Evolutionary conservation across 2,113 vertebrate species (phyloP), one percentile per base, ranked within the genome.

Genomic region (Eidolon helvum): DNA sequence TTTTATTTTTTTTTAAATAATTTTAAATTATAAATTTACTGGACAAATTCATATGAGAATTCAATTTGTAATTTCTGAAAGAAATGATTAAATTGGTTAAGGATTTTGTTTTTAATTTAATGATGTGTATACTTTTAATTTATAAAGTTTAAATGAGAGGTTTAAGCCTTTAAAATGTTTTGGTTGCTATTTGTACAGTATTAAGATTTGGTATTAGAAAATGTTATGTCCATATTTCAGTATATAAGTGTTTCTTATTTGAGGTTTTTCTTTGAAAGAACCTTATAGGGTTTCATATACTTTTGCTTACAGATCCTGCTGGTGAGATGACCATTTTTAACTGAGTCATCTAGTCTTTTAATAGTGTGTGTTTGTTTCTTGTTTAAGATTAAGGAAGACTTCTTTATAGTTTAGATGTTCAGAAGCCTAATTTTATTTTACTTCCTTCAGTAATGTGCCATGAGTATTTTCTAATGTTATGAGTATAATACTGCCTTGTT

Each of bases 191-290:
- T 96, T 97, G 91, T 97, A 97, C 71, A 92, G 45, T 92, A 83
- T 94, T 97, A 86, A 68, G 55, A 69, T 96, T 86, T 97, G 90
- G 50, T 93, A 69, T 95, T 94, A 83, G 68, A 92, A 96, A 87
- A 94, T 48, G 86, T 18, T 63, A 18, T 93, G 90, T 91, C 97
- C 94, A 95, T 96, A 96, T 94, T 91, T 93, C 69, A 89, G 43
- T 74, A 59, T 87, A 72, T 97, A 91, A 69, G 48, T 94, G 21
- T 95, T 94, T 93, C 53, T 97, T 43, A 59, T 74, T 82, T 90
- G 92, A 97, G 92, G 14, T 90, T 95, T 97, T 97, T 74, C 61
- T 94, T 84, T 86, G 87, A 94, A 95, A 80, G 77, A 66, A 78
- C 8, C 82, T 94, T 88, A 63, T 50, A 80, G 93, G 77, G 43